These are phyloP conservation scores for Molossus alvarezi DNA, from an alignment of 2,797 vertebrate genomes.

Conservation along the genomic window DNA sequence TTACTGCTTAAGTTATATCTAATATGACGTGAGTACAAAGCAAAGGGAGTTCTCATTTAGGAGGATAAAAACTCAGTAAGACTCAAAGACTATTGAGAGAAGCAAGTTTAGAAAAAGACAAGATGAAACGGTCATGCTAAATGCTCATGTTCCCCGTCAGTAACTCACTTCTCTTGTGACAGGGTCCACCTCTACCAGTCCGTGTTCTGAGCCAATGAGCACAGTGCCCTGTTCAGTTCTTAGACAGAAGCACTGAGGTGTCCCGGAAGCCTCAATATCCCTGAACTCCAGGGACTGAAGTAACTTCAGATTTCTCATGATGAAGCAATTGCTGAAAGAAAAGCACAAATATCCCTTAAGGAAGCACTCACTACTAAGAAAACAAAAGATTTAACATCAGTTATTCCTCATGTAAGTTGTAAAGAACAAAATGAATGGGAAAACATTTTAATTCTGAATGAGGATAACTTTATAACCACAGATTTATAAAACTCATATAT, in stretches of 20 bases:
- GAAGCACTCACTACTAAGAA: slow-evolving; percentile 51
- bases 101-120: slow-evolving; percentile 33
- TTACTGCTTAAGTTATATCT: not conserved
- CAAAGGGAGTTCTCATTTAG: not conserved
- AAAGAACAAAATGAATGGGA: slow-evolving; percentile 58
- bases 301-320: slow-evolving; percentile 96
- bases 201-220: slow-evolving; percentile 92
- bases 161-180: slow-evolving; percentile 91
- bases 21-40: not conserved
- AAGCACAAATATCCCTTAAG: not conserved
- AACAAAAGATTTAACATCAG: slow-evolving; percentile 10
- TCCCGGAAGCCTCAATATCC: slow-evolving; percentile 88
- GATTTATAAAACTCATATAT: not conserved
- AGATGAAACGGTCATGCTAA: not conserved
- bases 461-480: not conserved
- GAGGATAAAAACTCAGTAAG: not conserved
- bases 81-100: not conserved
- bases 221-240: slow-evolving; percentile 90
- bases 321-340: slow-evolving; percentile 57
- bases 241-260: slow-evolving; percentile 92
- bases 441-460: slow-evolving; percentile 49
- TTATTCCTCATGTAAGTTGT: not conserved
- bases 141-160: not conserved
- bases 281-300: slow-evolving; percentile 88
- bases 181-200: slow-evolving; percentile 93